These are phyloP conservation scores for Standfussiana lucernea DNA, from an alignment of 2,888 invertebrate species.

Conservation along the genomic window DNA sequence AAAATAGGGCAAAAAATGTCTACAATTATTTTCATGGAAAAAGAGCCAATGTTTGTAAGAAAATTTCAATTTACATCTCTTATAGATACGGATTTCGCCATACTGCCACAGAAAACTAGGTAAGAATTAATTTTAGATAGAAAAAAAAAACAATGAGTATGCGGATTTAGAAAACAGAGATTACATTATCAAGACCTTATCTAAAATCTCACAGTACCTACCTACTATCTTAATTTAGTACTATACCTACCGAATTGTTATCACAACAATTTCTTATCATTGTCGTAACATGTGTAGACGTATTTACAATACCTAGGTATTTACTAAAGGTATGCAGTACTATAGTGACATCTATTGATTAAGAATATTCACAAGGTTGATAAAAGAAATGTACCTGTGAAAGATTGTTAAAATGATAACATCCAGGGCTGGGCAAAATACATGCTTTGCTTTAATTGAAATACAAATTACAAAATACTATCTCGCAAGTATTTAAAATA, in stretches of 20 bases:
- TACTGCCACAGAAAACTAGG: too few species aligned
- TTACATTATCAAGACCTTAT: background rate
- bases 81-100: too few species aligned
- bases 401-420: background rate
- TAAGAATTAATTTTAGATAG: too few species aligned
- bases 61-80: too few species aligned
- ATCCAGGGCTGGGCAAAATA: too few species aligned
- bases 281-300: background rate
- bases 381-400: background rate
- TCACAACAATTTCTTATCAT: background rate
- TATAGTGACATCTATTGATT: background rate
- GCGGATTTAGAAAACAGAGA: background rate
- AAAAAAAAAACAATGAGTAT: background rate
- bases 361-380: background rate
- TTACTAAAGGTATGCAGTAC: background rate
- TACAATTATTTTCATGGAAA: too few species aligned
- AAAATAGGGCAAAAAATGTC: too few species aligned
- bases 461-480: too few species aligned
- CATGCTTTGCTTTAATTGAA: too few species aligned
- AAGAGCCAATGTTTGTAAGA: too few species aligned
- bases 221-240: background rate
- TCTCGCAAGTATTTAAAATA: too few species aligned
- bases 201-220: background rate
- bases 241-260: background rate
- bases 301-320: background rate